Conservation (phyloP, 2,113 vertebrate species). For the Rhagologus leucostigma region DNA sequence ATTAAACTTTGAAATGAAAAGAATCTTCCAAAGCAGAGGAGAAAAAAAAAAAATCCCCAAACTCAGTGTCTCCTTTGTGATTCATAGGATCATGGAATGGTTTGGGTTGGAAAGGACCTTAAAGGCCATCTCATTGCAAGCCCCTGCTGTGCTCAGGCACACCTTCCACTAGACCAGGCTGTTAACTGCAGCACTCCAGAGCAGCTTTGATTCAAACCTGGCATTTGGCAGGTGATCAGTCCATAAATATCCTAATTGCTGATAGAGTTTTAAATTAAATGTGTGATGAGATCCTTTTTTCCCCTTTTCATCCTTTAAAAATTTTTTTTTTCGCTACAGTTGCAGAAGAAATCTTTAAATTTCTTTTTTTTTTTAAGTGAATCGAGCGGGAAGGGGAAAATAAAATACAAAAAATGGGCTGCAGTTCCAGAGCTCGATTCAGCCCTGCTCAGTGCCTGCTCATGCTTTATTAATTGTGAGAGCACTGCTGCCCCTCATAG, state of each 20-base stretch:
- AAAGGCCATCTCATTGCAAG: not conserved
- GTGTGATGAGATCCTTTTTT: not conserved
- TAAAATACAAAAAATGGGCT: not conserved
- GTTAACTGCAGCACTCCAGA: not conserved
- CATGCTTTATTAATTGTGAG: not conserved
- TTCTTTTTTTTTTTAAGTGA: not conserved
- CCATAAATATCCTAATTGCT: not conserved
- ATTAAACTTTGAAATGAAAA: not conserved
- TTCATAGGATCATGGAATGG: not conserved
- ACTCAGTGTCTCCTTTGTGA: not conserved
- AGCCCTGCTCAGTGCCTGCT: not conserved
- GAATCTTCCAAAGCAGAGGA: not conserved
- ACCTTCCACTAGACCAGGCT: not conserved
- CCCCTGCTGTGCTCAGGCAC: not conserved
- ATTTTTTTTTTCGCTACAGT: not conserved
- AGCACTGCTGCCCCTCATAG: not conserved
- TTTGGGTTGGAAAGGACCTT: not conserved
- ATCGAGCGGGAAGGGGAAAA: not conserved
- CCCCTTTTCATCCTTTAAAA: not conserved
- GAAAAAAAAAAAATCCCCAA: not conserved
- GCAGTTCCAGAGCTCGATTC: not conserved
- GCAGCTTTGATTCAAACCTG: slow-evolving; percentile 17
- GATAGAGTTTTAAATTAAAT: slow-evolving; percentile 16
- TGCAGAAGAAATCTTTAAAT: not conserved
- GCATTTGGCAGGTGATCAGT: slow-evolving; percentile 15